phyloP scores from a whole-genome alignment of 2,113 vertebrate species.

The Corythoichthys intestinalis region DNA sequence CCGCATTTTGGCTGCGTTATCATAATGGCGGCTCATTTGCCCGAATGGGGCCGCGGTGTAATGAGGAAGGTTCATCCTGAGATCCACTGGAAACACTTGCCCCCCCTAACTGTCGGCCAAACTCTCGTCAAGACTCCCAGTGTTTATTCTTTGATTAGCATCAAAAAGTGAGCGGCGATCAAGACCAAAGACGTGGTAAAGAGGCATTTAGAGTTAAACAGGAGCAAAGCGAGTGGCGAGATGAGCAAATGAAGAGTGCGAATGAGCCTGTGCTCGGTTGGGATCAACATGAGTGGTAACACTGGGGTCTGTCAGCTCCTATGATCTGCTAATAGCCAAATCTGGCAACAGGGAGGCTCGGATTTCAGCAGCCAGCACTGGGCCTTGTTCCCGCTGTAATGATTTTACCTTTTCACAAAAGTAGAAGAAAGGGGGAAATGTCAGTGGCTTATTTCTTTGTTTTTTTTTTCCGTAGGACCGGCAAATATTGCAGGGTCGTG shows the following conservation, averaged over 20 bases:
- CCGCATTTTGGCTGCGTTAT: slow-evolving; percentile 53
- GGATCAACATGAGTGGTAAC: slow-evolving; percentile 26
- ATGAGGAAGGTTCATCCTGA: slow-evolving; percentile 53
- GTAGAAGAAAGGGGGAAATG: slow-evolving; percentile 42
- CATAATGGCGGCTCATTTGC: slow-evolving; percentile 69
- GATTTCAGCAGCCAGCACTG: slow-evolving; percentile 33
- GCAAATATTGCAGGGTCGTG: slow-evolving; percentile 1
- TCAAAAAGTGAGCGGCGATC: slow-evolving; percentile 35
- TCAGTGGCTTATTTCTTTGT: slow-evolving; percentile 42
- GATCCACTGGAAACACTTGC: slow-evolving; percentile 45
- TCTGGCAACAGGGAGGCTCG: slow-evolving; percentile 19
- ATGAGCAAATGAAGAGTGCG: slow-evolving; percentile 19
- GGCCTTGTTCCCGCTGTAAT: slow-evolving; percentile 9
- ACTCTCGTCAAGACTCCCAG: slow-evolving; percentile 39
- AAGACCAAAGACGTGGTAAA: background rate
- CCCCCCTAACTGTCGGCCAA: slow-evolving; percentile 41
- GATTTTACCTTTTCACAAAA: slow-evolving; percentile 26
- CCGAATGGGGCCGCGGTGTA: slow-evolving; percentile 50
- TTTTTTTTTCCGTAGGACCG: slow-evolving; percentile 12
- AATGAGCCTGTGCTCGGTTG: slow-evolving; percentile 11
- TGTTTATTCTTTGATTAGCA: slow-evolving; percentile 58
- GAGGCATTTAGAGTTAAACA: slow-evolving; percentile 15
- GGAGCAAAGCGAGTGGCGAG: slow-evolving; percentile 10
- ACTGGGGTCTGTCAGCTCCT: slow-evolving; percentile 37
- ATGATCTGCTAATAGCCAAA: slow-evolving; percentile 32